Conservation (phyloP, 2,113 vertebrate species). For the Catharus bicknelli region DNA sequence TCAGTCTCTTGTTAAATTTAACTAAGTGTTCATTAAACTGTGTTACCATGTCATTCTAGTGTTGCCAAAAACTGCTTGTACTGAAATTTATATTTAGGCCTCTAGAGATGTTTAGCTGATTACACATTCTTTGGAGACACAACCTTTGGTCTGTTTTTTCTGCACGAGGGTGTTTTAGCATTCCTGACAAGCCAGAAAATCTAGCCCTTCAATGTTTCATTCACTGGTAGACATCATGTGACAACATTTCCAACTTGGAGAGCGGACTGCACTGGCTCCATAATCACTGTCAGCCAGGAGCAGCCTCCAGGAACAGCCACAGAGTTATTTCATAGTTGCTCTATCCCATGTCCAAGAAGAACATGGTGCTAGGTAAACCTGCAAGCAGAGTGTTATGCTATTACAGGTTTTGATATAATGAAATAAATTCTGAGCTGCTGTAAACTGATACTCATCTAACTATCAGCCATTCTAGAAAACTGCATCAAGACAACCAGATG, state of each 20-base stretch:
- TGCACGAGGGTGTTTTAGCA: not conserved
- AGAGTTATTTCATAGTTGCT: fast-evolving
- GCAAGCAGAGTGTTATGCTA: not conserved
- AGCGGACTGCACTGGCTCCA: not conserved
- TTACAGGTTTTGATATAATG: not conserved
- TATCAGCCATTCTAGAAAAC: not conserved
- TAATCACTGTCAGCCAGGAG: fast-evolving
- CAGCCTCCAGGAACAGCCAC: fast-evolving
- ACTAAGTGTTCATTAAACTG: not conserved
- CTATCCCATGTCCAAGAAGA: fast-evolving
- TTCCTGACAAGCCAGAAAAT: not conserved
- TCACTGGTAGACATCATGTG: not conserved
- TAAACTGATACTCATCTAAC: not conserved
- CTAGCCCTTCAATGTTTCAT: not conserved
- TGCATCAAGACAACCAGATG: not conserved
- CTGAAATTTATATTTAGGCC: not conserved
- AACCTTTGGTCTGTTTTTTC: not conserved
- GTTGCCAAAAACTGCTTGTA: not conserved
- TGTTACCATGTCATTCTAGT: not conserved
- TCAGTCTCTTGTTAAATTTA: not conserved
- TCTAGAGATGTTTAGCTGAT: not conserved
- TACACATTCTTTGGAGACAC: not conserved
- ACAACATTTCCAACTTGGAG: not conserved
- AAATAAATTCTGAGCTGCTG: not conserved
- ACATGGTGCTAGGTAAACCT: fast-evolving